A percentile compares a stretch with the other conserved stretches of the same genome.
phyloP scores from a whole-genome alignment of 2,888 invertebrate genomes.

The Parelbella ahira region DNA sequence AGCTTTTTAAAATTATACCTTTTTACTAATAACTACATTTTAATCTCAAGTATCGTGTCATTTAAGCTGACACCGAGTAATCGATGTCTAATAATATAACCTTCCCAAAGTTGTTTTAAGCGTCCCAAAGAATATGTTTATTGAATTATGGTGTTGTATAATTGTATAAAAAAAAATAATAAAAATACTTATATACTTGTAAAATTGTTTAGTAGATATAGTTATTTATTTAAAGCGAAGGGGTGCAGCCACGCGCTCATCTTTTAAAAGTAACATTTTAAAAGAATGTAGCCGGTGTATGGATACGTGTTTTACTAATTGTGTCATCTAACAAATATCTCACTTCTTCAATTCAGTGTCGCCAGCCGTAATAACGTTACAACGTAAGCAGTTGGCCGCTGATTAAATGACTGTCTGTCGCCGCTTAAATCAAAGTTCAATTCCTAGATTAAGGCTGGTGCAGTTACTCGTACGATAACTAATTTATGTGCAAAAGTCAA shows the following conservation, averaged over 20 bases:
- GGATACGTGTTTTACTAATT: conserved; percentile 51
- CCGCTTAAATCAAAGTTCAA: too few relatives aligned
- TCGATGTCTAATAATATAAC: conserved; percentile 32
- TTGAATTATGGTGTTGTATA: conserved; percentile 71
- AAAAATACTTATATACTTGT: conserved; percentile 74
- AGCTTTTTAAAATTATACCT: not conserved
- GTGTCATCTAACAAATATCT: conserved; percentile 49
- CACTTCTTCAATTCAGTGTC: conserved; percentile 37
- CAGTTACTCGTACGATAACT: too few relatives aligned
- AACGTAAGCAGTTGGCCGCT: too few relatives aligned
- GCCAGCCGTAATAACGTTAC: conserved; percentile 3
- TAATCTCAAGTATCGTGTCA: not conserved
- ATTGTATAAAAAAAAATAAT: conserved; percentile 74
- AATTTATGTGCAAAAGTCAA: conserved; percentile 73
- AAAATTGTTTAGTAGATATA: conserved; percentile 70
- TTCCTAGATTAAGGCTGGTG: too few relatives aligned
- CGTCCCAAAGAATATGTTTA: conserved; percentile 77
- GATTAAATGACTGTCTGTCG: too few relatives aligned
- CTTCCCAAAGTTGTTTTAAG: conserved; percentile 73
- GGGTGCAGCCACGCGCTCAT: conserved; percentile 56
- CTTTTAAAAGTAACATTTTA: conserved; percentile 73
- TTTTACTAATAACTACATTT: not conserved
- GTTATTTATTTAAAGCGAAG: conserved; percentile 72
- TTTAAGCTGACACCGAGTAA: conserved; percentile 6
- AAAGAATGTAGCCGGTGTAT: conserved; percentile 56